Percentiles rank a stretch among this genome's conserved stretches.
phyloP scores from a whole-genome alignment of 2,797 vertebrate species.

The Leptoclinus maculatus region DNA sequence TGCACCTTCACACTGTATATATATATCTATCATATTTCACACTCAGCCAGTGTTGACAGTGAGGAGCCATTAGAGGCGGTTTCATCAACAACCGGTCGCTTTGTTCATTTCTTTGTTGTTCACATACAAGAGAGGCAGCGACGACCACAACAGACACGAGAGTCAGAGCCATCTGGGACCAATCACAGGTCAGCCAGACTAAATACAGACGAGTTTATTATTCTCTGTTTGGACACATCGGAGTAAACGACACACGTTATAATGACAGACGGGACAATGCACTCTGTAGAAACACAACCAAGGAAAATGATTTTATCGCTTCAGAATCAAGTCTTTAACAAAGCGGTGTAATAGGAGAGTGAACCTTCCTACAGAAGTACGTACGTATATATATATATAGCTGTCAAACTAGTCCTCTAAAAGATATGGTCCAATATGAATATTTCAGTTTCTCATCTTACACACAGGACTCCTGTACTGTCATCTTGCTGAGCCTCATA shows the following conservation, averaged over 20 bases:
- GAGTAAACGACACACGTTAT: constrained; percentile 37
- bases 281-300: not conserved
- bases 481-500: not conserved
- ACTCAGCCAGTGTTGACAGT: constrained; percentile 19
- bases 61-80: not conserved
- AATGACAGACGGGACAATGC: constrained; percentile 44
- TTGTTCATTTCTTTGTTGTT: constrained; percentile 39
- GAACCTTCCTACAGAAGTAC: no score
- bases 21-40: constrained; percentile 23
- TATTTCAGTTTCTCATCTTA: not conserved
- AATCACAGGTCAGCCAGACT: constrained; percentile 60
- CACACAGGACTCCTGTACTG: not conserved
- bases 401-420: not conserved
- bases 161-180: constrained; percentile 41
- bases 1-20: not conserved
- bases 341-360: no score
- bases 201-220: constrained; percentile 58
- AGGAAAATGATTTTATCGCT: not conserved
- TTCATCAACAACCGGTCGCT: constrained; percentile 38
- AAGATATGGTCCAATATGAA: no score
- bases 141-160: constrained; percentile 48
- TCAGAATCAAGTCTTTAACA: no score
- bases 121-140: constrained; percentile 13
- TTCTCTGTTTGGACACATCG: constrained; percentile 47
- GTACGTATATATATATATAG: not conserved